These are phyloP conservation scores for Cheiracanthium punctorium DNA, from an alignment of 2,888 invertebrate genomes.

Conservation along the genomic window DNA sequence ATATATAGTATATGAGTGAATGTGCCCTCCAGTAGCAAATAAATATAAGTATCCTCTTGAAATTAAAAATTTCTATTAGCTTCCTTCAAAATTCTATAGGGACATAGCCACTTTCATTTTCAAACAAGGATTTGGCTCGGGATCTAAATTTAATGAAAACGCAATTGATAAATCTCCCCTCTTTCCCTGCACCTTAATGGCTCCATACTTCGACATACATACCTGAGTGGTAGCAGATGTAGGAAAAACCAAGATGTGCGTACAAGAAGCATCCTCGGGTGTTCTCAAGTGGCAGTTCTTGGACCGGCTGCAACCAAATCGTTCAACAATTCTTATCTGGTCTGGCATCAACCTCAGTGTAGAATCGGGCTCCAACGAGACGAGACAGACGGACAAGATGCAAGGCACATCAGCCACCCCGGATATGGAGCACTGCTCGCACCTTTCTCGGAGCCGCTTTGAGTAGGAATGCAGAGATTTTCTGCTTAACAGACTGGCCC, in stretches of 20 bases:
- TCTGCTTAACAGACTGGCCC: slow-evolving; percentile 94
- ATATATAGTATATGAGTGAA: too few species aligned
- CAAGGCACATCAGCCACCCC: slow-evolving; percentile 89
- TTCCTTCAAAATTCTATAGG: too few species aligned
- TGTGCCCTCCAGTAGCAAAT: too few species aligned
- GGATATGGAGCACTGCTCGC: slow-evolving; percentile 89
- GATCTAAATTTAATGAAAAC: too few species aligned
- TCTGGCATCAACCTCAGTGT: slow-evolving; percentile 93
- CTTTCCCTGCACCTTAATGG: too few species aligned
- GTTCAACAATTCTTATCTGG: slow-evolving; percentile 92
- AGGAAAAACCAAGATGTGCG: slow-evolving; percentile 98
- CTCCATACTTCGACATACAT: too few species aligned
- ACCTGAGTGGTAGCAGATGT: slow-evolving; percentile 96
- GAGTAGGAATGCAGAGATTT: slow-evolving; percentile 92
- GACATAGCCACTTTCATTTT: too few species aligned
- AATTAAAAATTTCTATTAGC: too few species aligned
- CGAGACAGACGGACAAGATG: slow-evolving; percentile 97
- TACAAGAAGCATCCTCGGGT: slow-evolving; percentile 96
- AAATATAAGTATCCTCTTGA: too few species aligned
- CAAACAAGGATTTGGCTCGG: too few species aligned
- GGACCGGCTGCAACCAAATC: slow-evolving; percentile 86
- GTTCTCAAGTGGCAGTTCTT: slow-evolving; percentile 90
- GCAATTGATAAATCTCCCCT: too few species aligned
- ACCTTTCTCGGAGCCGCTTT: slow-evolving; percentile 90
- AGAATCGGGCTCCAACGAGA: slow-evolving; percentile 93